Evolutionary conservation across 2,797 vertebrate genomes (phyloP), one percentile per base, ranked within the genome.

Genomic region (Arnoldichthys spilopterus): DNA sequence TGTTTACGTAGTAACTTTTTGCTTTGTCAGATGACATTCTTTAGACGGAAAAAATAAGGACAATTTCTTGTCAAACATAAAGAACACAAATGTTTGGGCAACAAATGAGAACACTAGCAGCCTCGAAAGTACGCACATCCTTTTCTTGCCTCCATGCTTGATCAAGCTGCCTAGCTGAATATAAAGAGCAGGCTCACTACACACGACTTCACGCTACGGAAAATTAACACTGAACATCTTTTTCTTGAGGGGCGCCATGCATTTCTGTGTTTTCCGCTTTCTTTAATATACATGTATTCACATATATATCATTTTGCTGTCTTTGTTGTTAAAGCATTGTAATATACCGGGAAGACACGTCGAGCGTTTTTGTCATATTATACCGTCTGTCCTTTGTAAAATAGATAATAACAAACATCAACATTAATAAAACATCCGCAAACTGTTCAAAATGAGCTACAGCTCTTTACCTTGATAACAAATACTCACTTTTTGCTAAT

Each of bases 401-500:
- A 64, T 9, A 22, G 2, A 13, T 20, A 16, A 37, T 5, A 43
- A 40, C 0, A 40, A 16, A 62, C 8, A 63, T 2, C 22, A 16
- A 62, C 8, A 63, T 2, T 18, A 40, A 40, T 22, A 12, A 1
- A 0, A 22, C 4, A 43, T 40, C 7, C 11, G 22, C 1, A 43
- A 61, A 43, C 3, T 6, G 20, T 18, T 40, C 8, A 22, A 22
- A n/a, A 43, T 7, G 1, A 5, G 12, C 13, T 11, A 40, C 30
- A 13, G 2, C 3, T 6, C 0, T 6, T 0, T 1, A 68, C 4
- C 37, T 15, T 1, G 12, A 3, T 5, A 22, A 70, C 5, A 67
- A 24, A 75, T 78, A 85, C 84, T 85, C 66, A 85, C 84, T 83
- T 85, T 76, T 54, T 70, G 8, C 2, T 32, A 43, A 1, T 16